Evolutionary conservation across 2,888 invertebrate genomes (phyloP), one percentile per base, ranked within the genome.

Genomic region (Yponomeuta evonymella): DNA sequence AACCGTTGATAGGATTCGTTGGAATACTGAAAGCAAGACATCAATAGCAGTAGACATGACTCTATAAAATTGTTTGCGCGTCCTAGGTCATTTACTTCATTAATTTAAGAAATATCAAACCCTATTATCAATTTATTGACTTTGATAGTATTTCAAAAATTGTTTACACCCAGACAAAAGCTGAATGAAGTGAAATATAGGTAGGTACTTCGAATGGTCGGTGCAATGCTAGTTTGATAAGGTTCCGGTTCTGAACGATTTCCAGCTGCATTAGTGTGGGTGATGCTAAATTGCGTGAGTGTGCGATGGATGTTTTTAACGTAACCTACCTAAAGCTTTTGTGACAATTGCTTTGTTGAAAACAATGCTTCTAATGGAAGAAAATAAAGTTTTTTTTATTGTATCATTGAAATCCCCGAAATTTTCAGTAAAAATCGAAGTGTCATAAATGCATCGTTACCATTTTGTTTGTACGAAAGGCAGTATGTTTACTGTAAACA

Each of bases 401-500:
- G 64, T 65, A 12, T 65, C 9, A 23, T 11, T 29, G 30, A 29
- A 12, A 51, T 51, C 51, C 12, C 10, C 6, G 10, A 64, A 65
- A 30, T 29, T 65, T 65, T 65, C 29, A 23, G 29, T 65, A 29
- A 65, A 65, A 67, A n/a, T 23, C 64, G 11, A 64, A 64, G 64
- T 64, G 64, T 64, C 64, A 23, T 64, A 64, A 64, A 64, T 63
- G 15, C 12, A n/a, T 67, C 43, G 68, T 69, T 69, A 69, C 68
- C 68, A 67, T 72, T 36, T 71, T 72, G 48, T 36, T 64, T 64
- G 29, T n/a, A 67, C 67, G n/a, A 67, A 67, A 9, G 67, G 65
- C 65, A 65, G 65, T 29, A 10, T 4, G 67, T 67, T n/a, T 67
- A 4, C 15, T 65, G 65, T 78, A 75, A 75, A 75, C 43, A 43